A percentile compares a stretch with the other conserved stretches of the same genome.
phyloP scores from a whole-genome alignment of 2,888 invertebrate genomes.

The Conchocele bisecta region DNA sequence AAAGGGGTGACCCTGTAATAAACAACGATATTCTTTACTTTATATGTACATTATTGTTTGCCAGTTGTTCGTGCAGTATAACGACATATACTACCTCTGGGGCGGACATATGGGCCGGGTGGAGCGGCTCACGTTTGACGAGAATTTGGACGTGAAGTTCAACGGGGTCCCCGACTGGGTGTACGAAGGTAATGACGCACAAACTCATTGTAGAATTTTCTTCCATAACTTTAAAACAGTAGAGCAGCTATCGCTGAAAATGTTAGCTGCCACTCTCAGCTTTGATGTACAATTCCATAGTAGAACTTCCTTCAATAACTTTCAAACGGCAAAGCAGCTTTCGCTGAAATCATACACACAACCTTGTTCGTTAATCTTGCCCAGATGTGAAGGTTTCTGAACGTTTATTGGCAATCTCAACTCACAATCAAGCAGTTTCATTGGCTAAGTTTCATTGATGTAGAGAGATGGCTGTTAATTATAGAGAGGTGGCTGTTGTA shows the following conservation, averaged over 20 bases:
- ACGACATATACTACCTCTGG: constrained; percentile 94
- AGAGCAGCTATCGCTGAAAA: too few species aligned
- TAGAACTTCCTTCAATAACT: not conserved
- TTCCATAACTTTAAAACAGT: not conserved
- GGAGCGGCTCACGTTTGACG: constrained; percentile 81
- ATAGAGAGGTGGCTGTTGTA: too few species aligned
- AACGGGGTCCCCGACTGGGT: constrained; percentile 98
- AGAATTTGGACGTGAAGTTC: constrained; percentile 87
- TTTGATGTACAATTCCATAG: not conserved
- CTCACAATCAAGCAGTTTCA: too few species aligned
- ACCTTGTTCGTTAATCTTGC: too few species aligned
- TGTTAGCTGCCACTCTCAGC: not conserved
- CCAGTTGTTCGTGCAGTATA: constrained; percentile 84
- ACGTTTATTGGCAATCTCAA: too few species aligned
- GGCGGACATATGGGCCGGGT: constrained; percentile 84
- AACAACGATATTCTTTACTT: too few species aligned
- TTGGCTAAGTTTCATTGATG: too few species aligned
- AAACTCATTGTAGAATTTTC: not conserved
- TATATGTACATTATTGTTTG: constrained; percentile 5
- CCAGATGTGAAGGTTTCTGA: too few species aligned
- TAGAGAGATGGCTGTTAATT: too few species aligned
- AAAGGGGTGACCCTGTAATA: too few species aligned
- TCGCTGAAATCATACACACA: too few species aligned
- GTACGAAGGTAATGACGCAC: constrained; percentile 90
- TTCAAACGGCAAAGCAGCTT: not conserved